Evolutionary conservation across 2,113 vertebrate species (phyloP), one percentile per base, ranked within the genome.

Genomic region (Azemiops feae): DNA sequence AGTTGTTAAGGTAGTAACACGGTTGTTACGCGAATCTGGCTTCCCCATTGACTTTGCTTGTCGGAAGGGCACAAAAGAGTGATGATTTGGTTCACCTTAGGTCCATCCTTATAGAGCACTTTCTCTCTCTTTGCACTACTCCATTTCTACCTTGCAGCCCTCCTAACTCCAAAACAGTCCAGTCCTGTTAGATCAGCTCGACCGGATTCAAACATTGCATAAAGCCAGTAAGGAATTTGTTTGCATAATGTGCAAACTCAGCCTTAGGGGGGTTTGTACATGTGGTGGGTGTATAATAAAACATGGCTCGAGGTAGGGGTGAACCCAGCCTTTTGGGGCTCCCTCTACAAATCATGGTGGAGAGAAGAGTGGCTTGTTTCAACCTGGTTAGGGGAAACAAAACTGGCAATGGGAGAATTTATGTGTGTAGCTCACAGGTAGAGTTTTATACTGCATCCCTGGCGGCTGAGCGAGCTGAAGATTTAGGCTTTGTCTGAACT

Each of bases 401-500:
- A 69, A 10, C n/a, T 5, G 20, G 23, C 34, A 4, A 25, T 3
- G 25, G 3, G 14, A 9, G 5, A 20, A 18, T 30, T 23, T 34
- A n/a, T 54, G 57, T 16, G 8, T 45, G 27, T 60, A 6, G 16
- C 47, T 64, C 9, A 69, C 87, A 55, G 12, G 39, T n/a, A 55
- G 22, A 69, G 92, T 0, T 0, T 85, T 87, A 50, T 88, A 88
- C 93, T 89, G 86, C 93, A 34, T 93, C 57, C 93, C 0, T 16
- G 94, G 89, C 93, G 92, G 7, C 39, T 88, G 74, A 2, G 3
- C 3, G 16, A 43, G 16, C 10, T 57, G 53, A 89, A 55, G 55
- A 57, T 12, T 85, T 87, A 60, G 52, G 53, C 93, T 92, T 93
- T 95, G 96, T 85, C 92, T 92, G 93, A 81, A 85, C 95, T 93